Conservation (phyloP, 2,113 vertebrate species). For the Rhineura floridana region DNA sequence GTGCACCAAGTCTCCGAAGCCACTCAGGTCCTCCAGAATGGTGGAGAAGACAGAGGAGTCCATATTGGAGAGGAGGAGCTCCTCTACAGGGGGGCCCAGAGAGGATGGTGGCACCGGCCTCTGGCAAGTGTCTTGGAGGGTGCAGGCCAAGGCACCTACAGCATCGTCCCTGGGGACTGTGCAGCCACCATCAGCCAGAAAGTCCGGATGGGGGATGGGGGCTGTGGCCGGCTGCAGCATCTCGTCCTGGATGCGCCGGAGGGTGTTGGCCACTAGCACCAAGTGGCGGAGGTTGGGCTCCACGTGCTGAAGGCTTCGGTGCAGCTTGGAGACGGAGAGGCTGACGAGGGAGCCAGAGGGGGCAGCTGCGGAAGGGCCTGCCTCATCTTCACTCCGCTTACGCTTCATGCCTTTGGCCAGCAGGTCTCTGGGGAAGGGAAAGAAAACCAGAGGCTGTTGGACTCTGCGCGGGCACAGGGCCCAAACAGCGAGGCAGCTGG, state of each 20-base stretch:
- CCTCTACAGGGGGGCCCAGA: neutral
- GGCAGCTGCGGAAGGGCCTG: neutral
- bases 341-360: constrained; percentile 70
- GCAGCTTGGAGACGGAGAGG: constrained; percentile 73
- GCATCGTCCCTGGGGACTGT: neutral
- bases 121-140: no score
- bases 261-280: constrained; percentile 73
- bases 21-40: constrained; percentile 67
- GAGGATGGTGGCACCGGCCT: neutral
- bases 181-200: neutral
- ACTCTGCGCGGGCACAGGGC: neutral
- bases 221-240: constrained; percentile 57
- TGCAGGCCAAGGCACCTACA: neutral
- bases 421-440: constrained; percentile 58
- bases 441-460: neutral
- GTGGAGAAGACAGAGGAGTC: constrained; percentile 64
- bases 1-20: constrained; percentile 48
- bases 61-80: constrained; percentile 53
- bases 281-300: constrained; percentile 72
- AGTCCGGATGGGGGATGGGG: neutral
- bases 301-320: constrained; percentile 66
- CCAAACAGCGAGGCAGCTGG: neutral
- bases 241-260: constrained; percentile 69
- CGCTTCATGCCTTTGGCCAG: constrained; percentile 71
- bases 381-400: constrained; percentile 61